Evolutionary conservation across 1,140 invertebrate species (phyloP).

Genomic region (Pachypsylla venusta): DNA sequence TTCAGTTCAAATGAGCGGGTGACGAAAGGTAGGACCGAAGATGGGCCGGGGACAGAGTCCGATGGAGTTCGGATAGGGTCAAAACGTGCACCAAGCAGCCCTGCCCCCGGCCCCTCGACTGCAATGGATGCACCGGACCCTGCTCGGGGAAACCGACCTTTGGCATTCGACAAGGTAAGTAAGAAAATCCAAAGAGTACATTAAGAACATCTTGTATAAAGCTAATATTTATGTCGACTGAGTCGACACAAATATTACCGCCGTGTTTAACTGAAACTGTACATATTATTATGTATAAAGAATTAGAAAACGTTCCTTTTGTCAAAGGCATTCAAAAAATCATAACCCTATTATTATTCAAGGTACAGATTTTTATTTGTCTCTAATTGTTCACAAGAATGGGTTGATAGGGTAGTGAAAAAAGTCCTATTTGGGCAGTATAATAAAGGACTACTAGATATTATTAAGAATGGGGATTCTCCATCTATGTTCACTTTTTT

Average conservation of each 20-base stretch:
- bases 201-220: slow-evolving; percentile 17
- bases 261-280: neutral
- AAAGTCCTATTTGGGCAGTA: neutral
- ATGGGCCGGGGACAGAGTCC: slow-evolving; percentile 50
- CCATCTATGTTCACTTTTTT: too few relatives aligned
- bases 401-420: neutral
- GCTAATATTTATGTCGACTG: neutral
- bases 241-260: neutral
- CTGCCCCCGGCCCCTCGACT: slow-evolving; percentile 31
- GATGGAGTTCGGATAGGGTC: slow-evolving; percentile 51
- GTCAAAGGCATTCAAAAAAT: neutral
- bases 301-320: neutral
- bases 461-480: neutral
- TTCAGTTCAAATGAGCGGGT: slow-evolving; percentile 22
- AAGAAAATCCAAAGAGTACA: too few relatives aligned
- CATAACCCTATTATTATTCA: neutral
- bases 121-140: slow-evolving; percentile 38
- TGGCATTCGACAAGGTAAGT: slow-evolving; percentile 48
- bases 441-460: too few relatives aligned
- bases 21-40: slow-evolving; percentile 22
- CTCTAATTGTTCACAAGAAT: too few relatives aligned
- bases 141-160: slow-evolving; percentile 43
- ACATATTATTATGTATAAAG: neutral
- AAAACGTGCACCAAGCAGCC: slow-evolving; percentile 33
- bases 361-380: too few relatives aligned